These are phyloP conservation scores for Hyperopisus bebe DNA, from an alignment of 2,113 vertebrate species.

Conservation along the genomic window DNA sequence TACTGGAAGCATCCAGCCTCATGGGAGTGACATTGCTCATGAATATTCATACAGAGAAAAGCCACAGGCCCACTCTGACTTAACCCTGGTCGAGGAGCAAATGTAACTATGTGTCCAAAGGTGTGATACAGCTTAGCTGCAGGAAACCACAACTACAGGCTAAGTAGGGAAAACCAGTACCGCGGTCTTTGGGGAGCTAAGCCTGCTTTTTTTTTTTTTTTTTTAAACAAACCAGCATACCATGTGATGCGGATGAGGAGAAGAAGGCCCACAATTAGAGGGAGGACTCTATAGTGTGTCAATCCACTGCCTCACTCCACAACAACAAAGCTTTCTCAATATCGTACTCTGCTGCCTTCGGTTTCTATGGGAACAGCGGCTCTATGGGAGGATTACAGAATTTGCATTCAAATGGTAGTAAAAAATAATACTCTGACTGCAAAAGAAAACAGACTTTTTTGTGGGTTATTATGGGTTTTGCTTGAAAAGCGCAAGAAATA, in stretches of 20 bases:
- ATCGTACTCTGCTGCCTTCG: conserved; percentile 41
- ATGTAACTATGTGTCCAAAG: conserved; percentile 29
- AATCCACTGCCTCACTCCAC: background rate
- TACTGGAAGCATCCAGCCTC: conserved; percentile 39
- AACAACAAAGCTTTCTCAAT: conserved; percentile 7
- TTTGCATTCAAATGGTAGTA: conserved; percentile 28
- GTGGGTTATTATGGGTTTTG: conserved; percentile 1
- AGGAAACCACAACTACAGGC: conserved; percentile 41
- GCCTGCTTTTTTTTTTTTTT: background rate
- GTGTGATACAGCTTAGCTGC: conserved; percentile 40
- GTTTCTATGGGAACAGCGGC: conserved; percentile 50
- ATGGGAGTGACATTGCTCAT: conserved; percentile 27
- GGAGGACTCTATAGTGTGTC: conserved; percentile 11
- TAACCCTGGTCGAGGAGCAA: conserved; percentile 23
- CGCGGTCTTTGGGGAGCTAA: conserved; percentile 22
- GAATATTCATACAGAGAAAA: conserved; percentile 44
- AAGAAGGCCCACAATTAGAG: background rate
- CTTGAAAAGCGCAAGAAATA: background rate
- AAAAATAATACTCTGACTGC: conserved; percentile 7
- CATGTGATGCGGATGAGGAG: background rate
- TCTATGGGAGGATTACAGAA: conserved; percentile 34
- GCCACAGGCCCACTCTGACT: conserved; percentile 35
- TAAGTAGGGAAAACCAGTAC: conserved; percentile 29
- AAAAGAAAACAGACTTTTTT: conserved; percentile 7
- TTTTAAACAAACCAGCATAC: background rate